Conservation (phyloP, 2,113 vertebrate genomes). For the Eolophus roseicapilla region DNA sequence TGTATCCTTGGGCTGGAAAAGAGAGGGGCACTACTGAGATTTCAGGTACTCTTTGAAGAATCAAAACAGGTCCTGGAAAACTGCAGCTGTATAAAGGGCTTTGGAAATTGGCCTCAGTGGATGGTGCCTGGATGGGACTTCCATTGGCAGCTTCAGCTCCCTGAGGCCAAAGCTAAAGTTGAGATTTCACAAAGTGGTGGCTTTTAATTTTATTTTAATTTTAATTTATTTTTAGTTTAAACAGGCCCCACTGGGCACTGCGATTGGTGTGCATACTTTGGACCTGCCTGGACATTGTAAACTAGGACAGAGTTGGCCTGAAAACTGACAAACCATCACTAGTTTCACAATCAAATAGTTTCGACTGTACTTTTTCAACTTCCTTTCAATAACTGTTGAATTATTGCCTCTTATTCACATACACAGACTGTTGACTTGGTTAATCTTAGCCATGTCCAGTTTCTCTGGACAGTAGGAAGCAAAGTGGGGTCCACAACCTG, state of each 20-base stretch:
- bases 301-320: background rate
- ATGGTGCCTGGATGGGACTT: background rate
- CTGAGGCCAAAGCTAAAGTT: background rate
- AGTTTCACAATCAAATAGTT: constrained; percentile 20
- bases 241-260: background rate
- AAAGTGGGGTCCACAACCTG: background rate
- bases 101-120: background rate
- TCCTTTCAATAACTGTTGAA: constrained; percentile 13
- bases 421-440: background rate
- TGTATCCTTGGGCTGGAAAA: background rate
- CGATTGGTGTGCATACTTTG: background rate
- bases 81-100: background rate
- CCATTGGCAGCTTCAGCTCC: background rate
- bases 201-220: background rate
- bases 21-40: background rate
- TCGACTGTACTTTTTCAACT: background rate
- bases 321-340: background rate
- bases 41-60: background rate
- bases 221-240: background rate
- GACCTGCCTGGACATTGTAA: background rate
- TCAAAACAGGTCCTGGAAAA: background rate
- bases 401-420: background rate
- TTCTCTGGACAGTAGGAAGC: background rate
- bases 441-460: background rate
- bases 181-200: background rate